phyloP scores from a whole-genome alignment of 2,113 vertebrate genomes.

The Mesembrinibis cayennensis region DNA sequence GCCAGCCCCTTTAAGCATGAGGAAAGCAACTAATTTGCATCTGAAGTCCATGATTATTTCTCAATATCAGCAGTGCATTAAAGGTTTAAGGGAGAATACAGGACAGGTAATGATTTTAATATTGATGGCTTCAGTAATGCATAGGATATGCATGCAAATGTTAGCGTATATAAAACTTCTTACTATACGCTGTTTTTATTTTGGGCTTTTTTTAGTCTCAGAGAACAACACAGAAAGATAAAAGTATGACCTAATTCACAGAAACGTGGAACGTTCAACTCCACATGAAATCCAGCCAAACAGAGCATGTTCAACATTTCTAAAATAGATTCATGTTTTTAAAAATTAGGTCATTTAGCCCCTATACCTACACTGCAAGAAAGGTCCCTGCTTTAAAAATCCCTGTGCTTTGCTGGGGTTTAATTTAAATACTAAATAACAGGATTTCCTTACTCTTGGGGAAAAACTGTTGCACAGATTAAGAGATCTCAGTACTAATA shows the following conservation, averaged over 20 bases:
- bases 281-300: background rate
- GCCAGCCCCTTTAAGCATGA: background rate
- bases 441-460: background rate
- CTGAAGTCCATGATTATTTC: background rate
- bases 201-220: background rate
- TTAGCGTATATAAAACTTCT: background rate
- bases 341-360: slow-evolving; percentile 27
- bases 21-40: background rate
- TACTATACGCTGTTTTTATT: background rate
- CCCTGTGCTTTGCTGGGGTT: background rate
- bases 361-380: background rate
- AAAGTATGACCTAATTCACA: slow-evolving; percentile 14
- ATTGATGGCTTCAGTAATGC: background rate
- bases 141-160: background rate
- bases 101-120: background rate
- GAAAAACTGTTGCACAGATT: background rate
- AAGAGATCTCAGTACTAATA: background rate
- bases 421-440: background rate
- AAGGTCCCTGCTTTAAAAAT: background rate
- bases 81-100: background rate
- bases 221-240: background rate
- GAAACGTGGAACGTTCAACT: background rate
- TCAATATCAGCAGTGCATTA: background rate
- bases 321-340: slow-evolving; percentile 5
- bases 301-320: background rate